These are phyloP conservation scores for Schizopygopsis pylzovi DNA, from an alignment of 2,797 vertebrate species.

Conservation along the genomic window DNA sequence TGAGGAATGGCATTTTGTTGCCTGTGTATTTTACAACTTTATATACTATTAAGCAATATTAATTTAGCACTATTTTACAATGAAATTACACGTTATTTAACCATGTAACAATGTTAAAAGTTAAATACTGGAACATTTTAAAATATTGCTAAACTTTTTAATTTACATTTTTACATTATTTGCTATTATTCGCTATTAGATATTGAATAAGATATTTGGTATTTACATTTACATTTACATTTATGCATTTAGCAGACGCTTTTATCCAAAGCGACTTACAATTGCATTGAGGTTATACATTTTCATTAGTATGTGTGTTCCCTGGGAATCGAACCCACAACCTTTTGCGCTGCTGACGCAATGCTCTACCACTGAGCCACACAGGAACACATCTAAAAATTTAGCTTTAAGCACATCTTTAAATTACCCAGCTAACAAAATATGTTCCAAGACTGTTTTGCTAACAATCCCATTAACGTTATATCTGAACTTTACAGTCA, in stretches of 20 bases:
- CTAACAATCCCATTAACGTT: background rate
- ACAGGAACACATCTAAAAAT: no score
- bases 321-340: no score
- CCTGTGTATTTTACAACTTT: background rate
- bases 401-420: background rate
- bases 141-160: no score
- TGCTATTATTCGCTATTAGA: background rate
- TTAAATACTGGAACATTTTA: background rate
- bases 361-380: no score
- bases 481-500: background rate
- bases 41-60: background rate
- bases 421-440: background rate
- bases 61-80: background rate
- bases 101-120: background rate
- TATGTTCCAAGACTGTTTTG: background rate
- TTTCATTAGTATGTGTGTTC: no score
- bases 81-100: background rate
- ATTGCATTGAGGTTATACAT: no score
- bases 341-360: no score
- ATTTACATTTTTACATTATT: background rate
- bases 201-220: background rate
- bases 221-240: no score
- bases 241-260: no score
- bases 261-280: no score
- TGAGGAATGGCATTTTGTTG: background rate